Evolutionary conservation across 1,140 invertebrate species (phyloP).

Genomic region (Macrotrachela quadricornifera): DNA sequence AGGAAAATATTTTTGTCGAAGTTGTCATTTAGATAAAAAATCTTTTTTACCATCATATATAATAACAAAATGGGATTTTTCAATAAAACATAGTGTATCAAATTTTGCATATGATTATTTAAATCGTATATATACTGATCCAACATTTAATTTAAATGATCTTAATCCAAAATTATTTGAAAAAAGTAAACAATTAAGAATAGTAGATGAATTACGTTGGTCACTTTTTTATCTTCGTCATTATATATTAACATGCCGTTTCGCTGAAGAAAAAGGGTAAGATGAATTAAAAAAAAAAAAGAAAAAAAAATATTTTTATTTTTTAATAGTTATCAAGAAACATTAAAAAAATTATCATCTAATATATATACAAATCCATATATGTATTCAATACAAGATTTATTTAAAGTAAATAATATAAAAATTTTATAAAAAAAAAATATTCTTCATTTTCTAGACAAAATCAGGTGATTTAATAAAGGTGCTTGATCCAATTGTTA

Average conservation of each 20-base stretch:
- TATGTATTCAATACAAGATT: too few relatives aligned
- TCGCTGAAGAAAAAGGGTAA: constrained; percentile 6
- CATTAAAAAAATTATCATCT: too few relatives aligned
- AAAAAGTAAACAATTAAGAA: constrained; percentile 10
- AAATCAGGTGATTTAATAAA: too few relatives aligned
- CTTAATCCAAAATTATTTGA: constrained; percentile 11
- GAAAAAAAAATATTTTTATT: constrained; percentile 11
- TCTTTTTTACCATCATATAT: constrained; percentile 53
- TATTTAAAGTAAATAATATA: too few relatives aligned
- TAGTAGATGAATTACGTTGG: constrained; percentile 10
- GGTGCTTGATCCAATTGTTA: background rate
- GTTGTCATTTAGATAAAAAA: constrained; percentile 55
- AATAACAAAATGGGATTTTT: constrained; percentile 50
- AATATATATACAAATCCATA: too few relatives aligned
- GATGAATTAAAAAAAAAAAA: too few relatives aligned
- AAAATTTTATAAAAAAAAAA: too few relatives aligned
- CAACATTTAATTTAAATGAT: constrained; percentile 47
- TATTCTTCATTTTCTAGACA: background rate
- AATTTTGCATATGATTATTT: constrained; percentile 55
- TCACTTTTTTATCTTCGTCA: constrained; percentile 14
- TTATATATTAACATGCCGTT: constrained; percentile 10
- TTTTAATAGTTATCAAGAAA: background rate
- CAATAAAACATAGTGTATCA: constrained; percentile 44
- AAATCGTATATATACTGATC: constrained; percentile 51
- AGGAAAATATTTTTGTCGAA: constrained; percentile 57